These are phyloP conservation scores for Spodoptera litura DNA, from an alignment of 1,140 invertebrate species.

Conservation along the genomic window DNA sequence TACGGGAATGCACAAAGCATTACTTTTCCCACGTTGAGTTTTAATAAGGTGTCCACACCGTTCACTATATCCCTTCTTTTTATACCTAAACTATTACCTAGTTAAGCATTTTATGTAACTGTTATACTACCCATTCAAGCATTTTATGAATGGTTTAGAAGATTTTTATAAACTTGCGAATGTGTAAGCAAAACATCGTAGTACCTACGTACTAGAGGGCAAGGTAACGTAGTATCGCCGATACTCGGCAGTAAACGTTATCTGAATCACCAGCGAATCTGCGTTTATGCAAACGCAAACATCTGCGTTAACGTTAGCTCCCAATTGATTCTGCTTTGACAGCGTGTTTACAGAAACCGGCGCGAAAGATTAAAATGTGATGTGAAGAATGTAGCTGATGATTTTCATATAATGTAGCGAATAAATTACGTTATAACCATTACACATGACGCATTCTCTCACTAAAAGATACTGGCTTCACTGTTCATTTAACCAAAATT, in stretches of 20 bases:
- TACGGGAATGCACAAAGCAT: too few relatives aligned
- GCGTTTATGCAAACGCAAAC: conserved; percentile 68
- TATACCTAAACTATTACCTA: too few relatives aligned
- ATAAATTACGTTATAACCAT: conserved; percentile 22
- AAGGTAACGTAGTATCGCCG: conserved; percentile 49
- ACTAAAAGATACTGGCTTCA: not conserved
- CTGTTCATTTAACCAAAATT: not conserved
- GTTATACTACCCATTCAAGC: too few relatives aligned
- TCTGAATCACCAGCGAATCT: conserved; percentile 67
- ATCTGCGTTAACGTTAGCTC: conserved; percentile 55
- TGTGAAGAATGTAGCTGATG: conserved; percentile 53
- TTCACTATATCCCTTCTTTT: too few relatives aligned
- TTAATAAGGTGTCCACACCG: too few relatives aligned
- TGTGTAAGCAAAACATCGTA: conserved; percentile 55
- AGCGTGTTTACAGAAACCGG: conserved; percentile 64
- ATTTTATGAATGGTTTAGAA: too few relatives aligned
- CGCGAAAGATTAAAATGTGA: conserved; percentile 61
- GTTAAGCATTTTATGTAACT: too few relatives aligned
- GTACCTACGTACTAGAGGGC: conserved; percentile 55
- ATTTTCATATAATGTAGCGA: not conserved
- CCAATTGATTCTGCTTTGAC: conserved; percentile 69
- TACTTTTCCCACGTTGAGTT: too few relatives aligned
- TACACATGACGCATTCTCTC: not conserved
- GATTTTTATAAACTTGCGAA: not conserved
- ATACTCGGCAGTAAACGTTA: conserved; percentile 59